phyloP scores from a whole-genome alignment of 2,797 vertebrate species.

The Spinibarbus caldwelli region DNA sequence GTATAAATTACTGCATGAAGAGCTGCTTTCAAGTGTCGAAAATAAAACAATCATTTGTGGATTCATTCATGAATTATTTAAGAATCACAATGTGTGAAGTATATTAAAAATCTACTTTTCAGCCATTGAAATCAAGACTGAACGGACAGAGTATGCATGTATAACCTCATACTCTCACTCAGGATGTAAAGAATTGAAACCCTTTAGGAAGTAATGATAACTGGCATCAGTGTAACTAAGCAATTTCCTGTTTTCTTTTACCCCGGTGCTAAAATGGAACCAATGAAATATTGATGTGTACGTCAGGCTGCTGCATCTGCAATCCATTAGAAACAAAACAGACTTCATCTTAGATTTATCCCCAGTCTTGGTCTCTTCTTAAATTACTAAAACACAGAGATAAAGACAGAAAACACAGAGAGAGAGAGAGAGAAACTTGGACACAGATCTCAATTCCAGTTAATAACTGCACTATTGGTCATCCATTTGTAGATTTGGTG shows the following conservation, averaged over 20 bases:
- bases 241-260: constrained; percentile 69
- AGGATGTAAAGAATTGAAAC: constrained; percentile 19
- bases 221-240: constrained; percentile 68
- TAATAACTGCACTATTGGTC: neutral
- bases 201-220: constrained; percentile 60
- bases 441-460: constrained; percentile 10
- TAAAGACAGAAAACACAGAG: constrained; percentile 2
- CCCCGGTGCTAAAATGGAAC: constrained; percentile 69
- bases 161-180: neutral
- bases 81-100: neutral
- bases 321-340: constrained; percentile 73
- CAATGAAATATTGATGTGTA: constrained; percentile 80
- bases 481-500: neutral
- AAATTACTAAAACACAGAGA: constrained; percentile 12
- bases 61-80: neutral
- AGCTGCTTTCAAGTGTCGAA: neutral
- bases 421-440: neutral
- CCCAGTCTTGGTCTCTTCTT: constrained; percentile 2
- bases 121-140: neutral
- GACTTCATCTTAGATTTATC: constrained; percentile 51
- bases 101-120: neutral
- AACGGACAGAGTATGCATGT: neutral
- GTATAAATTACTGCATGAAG: neutral
- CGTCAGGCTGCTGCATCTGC: constrained; percentile 72
- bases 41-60: neutral